phyloP scores from a whole-genome alignment of 2,888 invertebrate species.

The Chydorus sphaericus region DNA sequence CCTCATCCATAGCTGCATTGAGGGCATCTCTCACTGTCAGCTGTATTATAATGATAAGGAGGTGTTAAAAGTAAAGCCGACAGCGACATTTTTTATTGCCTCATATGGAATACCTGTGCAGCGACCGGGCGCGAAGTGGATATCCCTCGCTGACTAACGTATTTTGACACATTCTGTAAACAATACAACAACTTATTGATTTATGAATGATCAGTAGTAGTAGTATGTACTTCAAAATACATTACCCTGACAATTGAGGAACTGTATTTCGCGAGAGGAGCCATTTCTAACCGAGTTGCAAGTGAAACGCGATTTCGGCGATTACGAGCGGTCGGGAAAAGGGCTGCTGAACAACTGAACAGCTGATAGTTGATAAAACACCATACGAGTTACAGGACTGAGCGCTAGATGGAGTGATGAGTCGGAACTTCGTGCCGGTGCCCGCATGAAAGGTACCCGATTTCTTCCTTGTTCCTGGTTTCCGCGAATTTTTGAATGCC shows the following conservation, averaged over 20 bases:
- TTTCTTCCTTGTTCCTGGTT: too few species aligned
- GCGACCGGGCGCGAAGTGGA: not conserved
- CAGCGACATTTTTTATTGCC: not conserved
- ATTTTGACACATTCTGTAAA: not conserved
- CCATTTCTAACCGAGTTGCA: too few species aligned
- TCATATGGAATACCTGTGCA: not conserved
- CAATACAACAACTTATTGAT: not conserved
- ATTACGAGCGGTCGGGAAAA: too few species aligned
- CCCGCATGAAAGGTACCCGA: too few species aligned
- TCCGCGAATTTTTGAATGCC: too few species aligned
- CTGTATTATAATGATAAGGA: slow-evolving; percentile 30
- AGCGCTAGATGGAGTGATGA: too few species aligned
- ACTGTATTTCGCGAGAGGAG: slow-evolving; percentile 2
- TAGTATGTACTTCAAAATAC: not conserved
- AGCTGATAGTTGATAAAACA: too few species aligned
- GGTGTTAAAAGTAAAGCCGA: not conserved
- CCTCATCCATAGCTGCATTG: slow-evolving; percentile 91
- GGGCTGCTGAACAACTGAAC: too few species aligned
- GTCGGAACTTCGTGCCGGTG: too few species aligned
- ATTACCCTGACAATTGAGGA: not conserved
- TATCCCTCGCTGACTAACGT: not conserved
- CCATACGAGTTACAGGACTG: too few species aligned
- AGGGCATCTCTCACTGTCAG: slow-evolving; percentile 94
- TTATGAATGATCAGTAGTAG: not conserved
- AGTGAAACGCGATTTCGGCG: too few species aligned